Percentiles rank a stretch among this genome's conserved stretches.
Conservation (phyloP, 2,113 vertebrate species). For the Sebastes fasciatus region DNA sequence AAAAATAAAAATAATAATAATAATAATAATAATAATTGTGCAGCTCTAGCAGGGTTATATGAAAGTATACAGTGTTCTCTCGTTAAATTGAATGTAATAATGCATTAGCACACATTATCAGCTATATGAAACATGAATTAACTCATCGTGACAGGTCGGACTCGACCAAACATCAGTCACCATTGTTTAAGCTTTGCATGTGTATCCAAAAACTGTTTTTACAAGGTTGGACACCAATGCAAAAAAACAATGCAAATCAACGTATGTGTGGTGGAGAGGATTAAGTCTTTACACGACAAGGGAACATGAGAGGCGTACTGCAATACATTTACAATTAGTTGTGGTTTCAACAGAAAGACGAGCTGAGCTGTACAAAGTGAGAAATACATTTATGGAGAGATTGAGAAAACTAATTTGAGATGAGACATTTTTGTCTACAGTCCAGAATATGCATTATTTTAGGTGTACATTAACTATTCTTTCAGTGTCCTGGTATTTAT, state of each 20-base stretch:
- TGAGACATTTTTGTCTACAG: too few species aligned
- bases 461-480: too few species aligned
- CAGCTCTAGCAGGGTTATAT: neutral
- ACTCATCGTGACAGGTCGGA: conserved; percentile 51
- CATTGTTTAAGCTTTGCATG: neutral
- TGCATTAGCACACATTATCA: neutral
- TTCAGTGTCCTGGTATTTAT: neutral
- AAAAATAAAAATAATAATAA: too few species aligned
- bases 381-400: too few species aligned
- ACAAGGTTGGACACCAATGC: conserved; percentile 32
- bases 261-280: neutral
- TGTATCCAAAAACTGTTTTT: conserved; percentile 41
- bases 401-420: too few species aligned
- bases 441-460: too few species aligned
- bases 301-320: neutral
- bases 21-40: neutral
- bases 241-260: conserved; percentile 56
- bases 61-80: neutral
- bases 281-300: neutral
- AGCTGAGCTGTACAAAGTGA: too few species aligned
- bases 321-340: neutral
- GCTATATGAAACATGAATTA: neutral
- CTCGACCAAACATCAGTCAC: neutral
- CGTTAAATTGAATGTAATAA: neutral
- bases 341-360: too few species aligned